phyloP scores from a whole-genome alignment of 2,113 vertebrate genomes.

The Gopherus flavomarginatus region DNA sequence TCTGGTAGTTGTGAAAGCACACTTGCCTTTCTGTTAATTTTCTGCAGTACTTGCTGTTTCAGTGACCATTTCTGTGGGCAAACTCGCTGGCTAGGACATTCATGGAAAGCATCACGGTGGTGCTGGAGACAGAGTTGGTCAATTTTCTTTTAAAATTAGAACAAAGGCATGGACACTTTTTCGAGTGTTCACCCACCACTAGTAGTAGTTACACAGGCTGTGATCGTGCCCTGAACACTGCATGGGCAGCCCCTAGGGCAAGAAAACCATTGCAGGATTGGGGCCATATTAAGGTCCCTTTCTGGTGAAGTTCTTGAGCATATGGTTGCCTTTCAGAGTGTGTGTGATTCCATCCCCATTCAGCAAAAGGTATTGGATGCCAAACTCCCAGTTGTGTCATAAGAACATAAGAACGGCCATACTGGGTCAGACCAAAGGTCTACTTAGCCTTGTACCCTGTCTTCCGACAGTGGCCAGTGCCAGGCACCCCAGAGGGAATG shows the following conservation, averaged over 20 bases:
- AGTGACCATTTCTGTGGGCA: background rate
- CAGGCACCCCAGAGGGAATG: too few relatives aligned
- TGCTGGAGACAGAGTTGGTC: background rate
- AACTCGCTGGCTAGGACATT: background rate
- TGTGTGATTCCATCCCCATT: background rate
- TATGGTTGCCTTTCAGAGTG: background rate
- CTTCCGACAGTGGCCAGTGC: too few relatives aligned
- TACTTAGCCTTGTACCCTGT: too few relatives aligned
- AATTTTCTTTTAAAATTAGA: background rate
- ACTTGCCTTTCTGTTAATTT: background rate
- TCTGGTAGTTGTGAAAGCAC: background rate
- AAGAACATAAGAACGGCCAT: background rate
- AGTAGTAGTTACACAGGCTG: background rate
- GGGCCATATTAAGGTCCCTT: background rate
- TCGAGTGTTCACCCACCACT: background rate
- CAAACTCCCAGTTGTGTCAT: background rate
- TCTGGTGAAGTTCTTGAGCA: background rate
- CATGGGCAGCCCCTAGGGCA: background rate
- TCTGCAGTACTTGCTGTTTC: accelerated
- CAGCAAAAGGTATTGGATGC: background rate
- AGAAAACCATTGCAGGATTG: background rate
- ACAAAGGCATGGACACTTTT: background rate
- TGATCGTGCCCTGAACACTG: background rate
- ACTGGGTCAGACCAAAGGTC: too few relatives aligned
- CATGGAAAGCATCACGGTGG: background rate